Conservation (phyloP, 2,113 vertebrate genomes). For the Beaufortia kweichowensis region DNA sequence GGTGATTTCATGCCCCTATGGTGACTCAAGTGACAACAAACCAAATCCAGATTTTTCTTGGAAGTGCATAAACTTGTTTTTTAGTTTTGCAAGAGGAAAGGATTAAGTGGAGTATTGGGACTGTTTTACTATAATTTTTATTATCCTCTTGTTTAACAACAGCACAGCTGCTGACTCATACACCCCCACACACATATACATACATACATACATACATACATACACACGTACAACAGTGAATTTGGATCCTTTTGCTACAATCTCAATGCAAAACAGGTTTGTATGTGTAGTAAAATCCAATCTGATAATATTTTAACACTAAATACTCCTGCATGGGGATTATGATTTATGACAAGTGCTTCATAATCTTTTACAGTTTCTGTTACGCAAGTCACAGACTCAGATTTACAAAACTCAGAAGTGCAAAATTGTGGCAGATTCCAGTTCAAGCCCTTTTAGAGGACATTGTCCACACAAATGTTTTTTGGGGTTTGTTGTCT, state of each 20-base stretch:
- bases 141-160: constrained; percentile 59
- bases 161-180: constrained; percentile 68
- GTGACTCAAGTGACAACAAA: constrained; percentile 29
- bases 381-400: constrained; percentile 51
- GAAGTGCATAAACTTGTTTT: not conserved
- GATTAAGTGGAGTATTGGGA: not conserved
- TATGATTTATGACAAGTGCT: constrained; percentile 15
- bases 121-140: constrained; percentile 55
- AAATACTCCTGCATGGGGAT: not conserved
- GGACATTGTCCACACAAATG: constrained; percentile 35
- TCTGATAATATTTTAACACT: constrained; percentile 15
- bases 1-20: constrained; percentile 38
- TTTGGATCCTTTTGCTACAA: constrained; percentile 60
- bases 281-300: constrained; percentile 3
- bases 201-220: constrained; percentile 42
- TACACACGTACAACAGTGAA: constrained; percentile 35
- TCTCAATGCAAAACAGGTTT: constrained; percentile 49
- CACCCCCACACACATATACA: not conserved
- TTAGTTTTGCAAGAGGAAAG: constrained; percentile 28
- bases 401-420: constrained; percentile 41
- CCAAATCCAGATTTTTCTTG: constrained; percentile 30
- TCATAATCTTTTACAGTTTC: constrained; percentile 6
- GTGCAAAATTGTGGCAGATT: constrained; percentile 45
- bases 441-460: constrained; percentile 28
- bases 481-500: constrained; percentile 7